These are phyloP conservation scores for Columba guinea DNA, from an alignment of 2,797 vertebrate species.

Conservation along the genomic window DNA sequence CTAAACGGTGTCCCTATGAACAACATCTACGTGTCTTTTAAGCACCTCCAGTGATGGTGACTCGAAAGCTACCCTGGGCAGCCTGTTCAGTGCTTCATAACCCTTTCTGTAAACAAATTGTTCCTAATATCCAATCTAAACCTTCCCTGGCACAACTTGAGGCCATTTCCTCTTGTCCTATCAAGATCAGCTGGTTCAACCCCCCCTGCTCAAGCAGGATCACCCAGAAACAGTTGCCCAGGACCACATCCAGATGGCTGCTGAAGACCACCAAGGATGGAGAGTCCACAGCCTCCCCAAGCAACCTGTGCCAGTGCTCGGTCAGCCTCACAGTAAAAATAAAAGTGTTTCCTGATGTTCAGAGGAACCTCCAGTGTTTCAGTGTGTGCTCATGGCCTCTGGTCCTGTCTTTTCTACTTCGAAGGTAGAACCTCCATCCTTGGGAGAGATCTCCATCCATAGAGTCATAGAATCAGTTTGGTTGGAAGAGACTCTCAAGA, in stretches of 20 bases:
- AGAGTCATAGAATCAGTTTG: too few relatives aligned
- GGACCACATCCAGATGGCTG: background rate
- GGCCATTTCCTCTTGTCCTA: too few relatives aligned
- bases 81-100: too few relatives aligned
- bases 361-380: background rate
- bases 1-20: too few relatives aligned
- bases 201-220: background rate
- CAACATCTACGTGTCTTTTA: too few relatives aligned
- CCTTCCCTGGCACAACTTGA: too few relatives aligned
- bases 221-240: background rate
- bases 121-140: too few relatives aligned
- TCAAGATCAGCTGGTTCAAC: background rate
- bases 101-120: too few relatives aligned
- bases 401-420: background rate
- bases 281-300: too few relatives aligned
- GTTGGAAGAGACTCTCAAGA: too few relatives aligned
- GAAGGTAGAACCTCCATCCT: fast-evolving
- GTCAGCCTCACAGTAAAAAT: background rate
- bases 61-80: too few relatives aligned
- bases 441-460: background rate
- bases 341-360: background rate
- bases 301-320: background rate
- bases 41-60: too few relatives aligned
- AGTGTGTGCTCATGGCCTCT: background rate
- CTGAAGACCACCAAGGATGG: background rate